Evolutionary conservation across 2,113 vertebrate genomes (phyloP).

Genomic region (Thymallus thymallus): DNA sequence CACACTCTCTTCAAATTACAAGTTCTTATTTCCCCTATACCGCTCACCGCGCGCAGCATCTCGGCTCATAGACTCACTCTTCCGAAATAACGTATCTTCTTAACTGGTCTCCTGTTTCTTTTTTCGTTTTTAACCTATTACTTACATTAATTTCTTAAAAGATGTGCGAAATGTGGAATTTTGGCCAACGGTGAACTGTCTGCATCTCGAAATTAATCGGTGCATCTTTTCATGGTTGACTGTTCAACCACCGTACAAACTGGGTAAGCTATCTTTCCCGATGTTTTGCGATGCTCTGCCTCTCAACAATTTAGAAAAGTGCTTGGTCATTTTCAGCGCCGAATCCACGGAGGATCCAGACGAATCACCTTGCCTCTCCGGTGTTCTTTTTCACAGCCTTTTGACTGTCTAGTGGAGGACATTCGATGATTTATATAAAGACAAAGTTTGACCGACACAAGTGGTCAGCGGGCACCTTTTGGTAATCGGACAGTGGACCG

Average conservation of each 20-base stretch:
- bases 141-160: neutral
- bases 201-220: constrained; percentile 4
- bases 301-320: constrained; percentile 55
- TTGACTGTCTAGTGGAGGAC: constrained; percentile 34
- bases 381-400: constrained; percentile 30
- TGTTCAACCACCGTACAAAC: neutral
- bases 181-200: constrained; percentile 48
- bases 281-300: constrained; percentile 25
- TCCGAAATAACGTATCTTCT: constrained; percentile 45
- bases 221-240: constrained; percentile 33
- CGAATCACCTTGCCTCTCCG: constrained; percentile 42
- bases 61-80: constrained; percentile 43
- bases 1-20: constrained; percentile 52
- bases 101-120: constrained; percentile 11
- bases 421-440: constrained; percentile 48
- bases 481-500: constrained; percentile 26
- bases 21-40: constrained; percentile 37
- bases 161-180: constrained; percentile 39
- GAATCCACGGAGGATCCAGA: constrained; percentile 48
- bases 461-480: constrained; percentile 31
- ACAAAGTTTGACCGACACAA: constrained; percentile 72
- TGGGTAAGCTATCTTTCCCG: neutral
- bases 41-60: constrained; percentile 15
- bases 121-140: constrained; percentile 12
- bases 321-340: constrained; percentile 56